Base-by-base conservation (phyloP, 2,888 invertebrate species). In the Epinotia bilunana region DNA sequence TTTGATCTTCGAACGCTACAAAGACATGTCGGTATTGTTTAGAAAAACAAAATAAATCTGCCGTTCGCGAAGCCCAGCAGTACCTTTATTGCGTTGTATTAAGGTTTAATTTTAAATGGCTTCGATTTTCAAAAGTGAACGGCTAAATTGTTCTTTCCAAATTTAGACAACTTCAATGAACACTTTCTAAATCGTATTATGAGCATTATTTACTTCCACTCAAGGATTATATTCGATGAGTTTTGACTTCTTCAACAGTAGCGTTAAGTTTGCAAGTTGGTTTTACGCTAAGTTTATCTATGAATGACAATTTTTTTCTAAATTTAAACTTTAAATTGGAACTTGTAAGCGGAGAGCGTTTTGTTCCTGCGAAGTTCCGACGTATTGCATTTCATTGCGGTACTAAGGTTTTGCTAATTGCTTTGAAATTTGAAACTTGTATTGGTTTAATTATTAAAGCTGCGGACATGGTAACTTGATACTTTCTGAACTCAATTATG, bases 1-100 rank as follows among this genome's bases (percentile, higher is more conserved):
- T 89, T 86, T 88, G 86, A 90, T 87, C 87, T 84, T 77, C 72
- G 79, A 79, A 67, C 71, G 71, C 67, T 75, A 62, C 75, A 71
- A 74, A 74, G 71, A 75, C 72, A 60, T 70, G 70, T 53, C 61
- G 33, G 9, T 43, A 72, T 75, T 75, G 75, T 75, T 28, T 28
- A 13, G 18, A 18, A 55, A 62, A 72, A 43, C 61, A 72, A 55
- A 2, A 2, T 67, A 46, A 3, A 43, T 5, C 7, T 62, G 7
- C 33, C 3, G 1, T 2, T 53, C 16, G 18, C 0, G 12, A 39
- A 61, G 16, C 18, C 0, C 43, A 43, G 3, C 33, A 0, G 2
- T 3, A 16, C 2, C 23, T n/a, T 57, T 61, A 60, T 53, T 16
- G n/a, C 16, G 13, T 18, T 4, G 16, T 1, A 0, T 0, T 39